These are phyloP conservation scores for Rhingia rostrata DNA, from an alignment of 2,888 invertebrate species.

Conservation along the genomic window DNA sequence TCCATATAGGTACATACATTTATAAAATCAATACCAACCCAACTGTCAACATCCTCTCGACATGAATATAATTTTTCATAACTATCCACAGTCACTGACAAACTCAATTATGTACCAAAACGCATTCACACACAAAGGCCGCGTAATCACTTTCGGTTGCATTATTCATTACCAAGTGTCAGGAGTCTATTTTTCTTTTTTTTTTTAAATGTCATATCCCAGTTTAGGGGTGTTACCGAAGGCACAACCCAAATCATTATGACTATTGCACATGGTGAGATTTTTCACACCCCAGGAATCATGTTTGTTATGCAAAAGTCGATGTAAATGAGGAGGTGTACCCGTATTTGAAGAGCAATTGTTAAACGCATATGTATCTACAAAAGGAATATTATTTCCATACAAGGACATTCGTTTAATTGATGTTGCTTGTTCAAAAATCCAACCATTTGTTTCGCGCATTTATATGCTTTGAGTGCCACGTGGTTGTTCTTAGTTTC, in stretches of 20 bases:
- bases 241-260: constrained; percentile 69
- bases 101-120: constrained; percentile 42
- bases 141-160: constrained; percentile 65
- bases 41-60: neutral
- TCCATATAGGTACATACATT: too few relatives aligned
- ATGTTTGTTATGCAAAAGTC: constrained; percentile 43
- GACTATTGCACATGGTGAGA: constrained; percentile 62
- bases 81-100: constrained; percentile 19
- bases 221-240: constrained; percentile 40
- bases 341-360: constrained; percentile 14
- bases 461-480: neutral
- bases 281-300: constrained; percentile 56
- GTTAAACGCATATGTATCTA: constrained; percentile 5
- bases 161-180: constrained; percentile 64
- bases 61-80: constrained; percentile 21
- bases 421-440: neutral
- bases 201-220: constrained; percentile 46
- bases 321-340: constrained; percentile 55
- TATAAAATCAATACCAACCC: neutral
- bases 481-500: neutral
- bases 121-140: constrained; percentile 47
- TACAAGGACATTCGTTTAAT: constrained; percentile 1
- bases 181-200: constrained; percentile 13
- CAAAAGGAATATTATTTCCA: neutral
- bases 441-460: neutral